Evolutionary conservation across 2,113 vertebrate species (phyloP), one percentile per base, ranked within the genome.

Genomic region (Ariopsis seemanni): DNA sequence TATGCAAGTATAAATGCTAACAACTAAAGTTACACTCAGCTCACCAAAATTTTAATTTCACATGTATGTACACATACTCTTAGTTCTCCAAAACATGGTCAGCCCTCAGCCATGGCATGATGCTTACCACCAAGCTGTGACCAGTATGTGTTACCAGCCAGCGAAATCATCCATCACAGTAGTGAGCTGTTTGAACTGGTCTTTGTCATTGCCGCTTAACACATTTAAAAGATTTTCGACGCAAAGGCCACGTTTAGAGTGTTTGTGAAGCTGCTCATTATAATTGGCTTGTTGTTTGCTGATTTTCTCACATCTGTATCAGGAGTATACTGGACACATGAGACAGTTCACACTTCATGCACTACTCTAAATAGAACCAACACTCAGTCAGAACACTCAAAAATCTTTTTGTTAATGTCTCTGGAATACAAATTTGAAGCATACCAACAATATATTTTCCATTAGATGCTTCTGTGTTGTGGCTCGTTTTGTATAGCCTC

Each of bases 171-270:
- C 34, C 60, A 78, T 88, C 75, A 48, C 18, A 42, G 50, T 84
- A 75, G 85, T 88, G 85, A 78, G 55, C 55, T 85, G 55, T 85
- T 90, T 82, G 71, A 90, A 90, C 67, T 87, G 80, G 82, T 84
- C 84, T 77, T 42, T 67, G 75, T 67, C 74, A 84, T 42, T 18
- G 7, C 25, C 71, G 12, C 71, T 63, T 77, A 78, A 85, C 84
- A 77, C 75, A 85, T 88, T 83, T 86, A 79, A 90, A 52, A 86
- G 81, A 88, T 65, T 77, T 67, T 88, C 53, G 57, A 86, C 85
- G 67, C 75, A 18, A 86, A 88, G 83, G 85, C 87, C 87, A 90
- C 81, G 79, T 87, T 75, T 84, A 78, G 82, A 89, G 83, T 82
- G 77, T 72, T 77, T 81, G 87, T 42, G 79, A 81, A 81, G 55